Base-by-base conservation (phyloP, 2,888 invertebrate species). In the Sphinx pinastri region DNA sequence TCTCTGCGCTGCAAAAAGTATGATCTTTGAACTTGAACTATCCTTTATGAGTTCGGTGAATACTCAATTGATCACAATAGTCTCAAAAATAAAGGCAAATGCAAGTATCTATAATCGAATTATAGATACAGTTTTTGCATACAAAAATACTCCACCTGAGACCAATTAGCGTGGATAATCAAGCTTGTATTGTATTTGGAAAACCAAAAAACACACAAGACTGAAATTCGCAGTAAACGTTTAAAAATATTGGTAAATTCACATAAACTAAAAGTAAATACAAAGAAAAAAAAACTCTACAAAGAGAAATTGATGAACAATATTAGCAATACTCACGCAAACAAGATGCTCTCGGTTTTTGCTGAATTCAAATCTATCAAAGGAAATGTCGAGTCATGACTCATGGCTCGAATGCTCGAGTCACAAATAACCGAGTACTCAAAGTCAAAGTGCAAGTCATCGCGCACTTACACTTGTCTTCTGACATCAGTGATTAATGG, bases 371-470 rank as follows among this genome's bases (percentile, higher is more conserved):
- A 63, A 63, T 63, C 63, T 49, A 63, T 63, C 47, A 63, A 63
- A 63, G 60, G 19, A 19, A 63, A 19, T 47, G 63, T 11, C 49
- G 63, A 63, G 63, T 63, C 63, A 63, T 47, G 47, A 45, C 60
- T 60, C 60, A 63, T 63, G 63, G 13, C 63, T 63, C 63, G 16
- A 63, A 63, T 49, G 63, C 49, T 63, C 49, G 63, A 63, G 63
- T 63, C 63, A 63, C 63, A 63, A 63, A 63, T 63, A 63, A 47
- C 63, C 49, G 63, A 49, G 63, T 63, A 63, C 63, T 63, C 47
- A 25, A 19, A 63, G 7, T 14, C 19, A 19, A 63, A 63, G 63
- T 25, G 63, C 63, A 19, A 63, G 47, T 63, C 63, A 63, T 19
- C 47, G 47, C 47, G 63, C 63, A 63, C 63, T 63, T 63, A 63